Evolutionary conservation across 2,797 vertebrate species (phyloP).

Genomic region (Hozukius guyotensis): DNA sequence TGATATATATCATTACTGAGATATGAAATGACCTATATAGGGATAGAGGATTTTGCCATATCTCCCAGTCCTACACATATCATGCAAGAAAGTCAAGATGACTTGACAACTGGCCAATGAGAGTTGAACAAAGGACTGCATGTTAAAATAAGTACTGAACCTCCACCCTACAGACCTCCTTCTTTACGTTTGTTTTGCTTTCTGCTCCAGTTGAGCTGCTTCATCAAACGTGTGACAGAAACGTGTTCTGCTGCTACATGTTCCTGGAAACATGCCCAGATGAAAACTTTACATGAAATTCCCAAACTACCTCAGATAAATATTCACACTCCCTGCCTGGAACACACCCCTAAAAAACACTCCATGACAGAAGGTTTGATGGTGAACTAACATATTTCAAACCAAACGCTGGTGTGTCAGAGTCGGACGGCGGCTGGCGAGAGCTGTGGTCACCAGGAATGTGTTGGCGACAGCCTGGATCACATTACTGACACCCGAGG

Average conservation of each 20-base stretch:
- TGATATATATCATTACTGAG: too few relatives aligned
- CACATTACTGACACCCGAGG: constrained; percentile 60
- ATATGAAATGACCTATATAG: too few relatives aligned
- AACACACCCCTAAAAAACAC: not conserved
- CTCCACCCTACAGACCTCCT: not conserved
- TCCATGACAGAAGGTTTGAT: not conserved
- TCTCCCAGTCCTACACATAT: too few relatives aligned
- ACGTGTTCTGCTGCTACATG: not conserved
- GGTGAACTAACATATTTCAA: not conserved
- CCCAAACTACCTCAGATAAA: not conserved
- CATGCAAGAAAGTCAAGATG: too few relatives aligned
- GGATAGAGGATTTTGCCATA: too few relatives aligned
- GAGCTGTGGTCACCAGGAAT: constrained; percentile 33
- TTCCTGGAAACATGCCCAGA: not conserved
- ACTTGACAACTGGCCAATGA: not conserved
- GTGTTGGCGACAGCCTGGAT: constrained; percentile 43
- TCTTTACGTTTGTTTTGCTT: not conserved
- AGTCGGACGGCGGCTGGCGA: not conserved
- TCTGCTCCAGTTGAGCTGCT: not conserved
- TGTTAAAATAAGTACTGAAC: not conserved
- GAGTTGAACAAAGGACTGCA: too few relatives aligned
- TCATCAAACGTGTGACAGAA: not conserved
- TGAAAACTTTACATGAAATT: not conserved
- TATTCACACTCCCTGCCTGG: not conserved
- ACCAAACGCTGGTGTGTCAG: not conserved